Evolutionary conservation across 1,140 invertebrate species (phyloP).

Genomic region (Venturia canescens): DNA sequence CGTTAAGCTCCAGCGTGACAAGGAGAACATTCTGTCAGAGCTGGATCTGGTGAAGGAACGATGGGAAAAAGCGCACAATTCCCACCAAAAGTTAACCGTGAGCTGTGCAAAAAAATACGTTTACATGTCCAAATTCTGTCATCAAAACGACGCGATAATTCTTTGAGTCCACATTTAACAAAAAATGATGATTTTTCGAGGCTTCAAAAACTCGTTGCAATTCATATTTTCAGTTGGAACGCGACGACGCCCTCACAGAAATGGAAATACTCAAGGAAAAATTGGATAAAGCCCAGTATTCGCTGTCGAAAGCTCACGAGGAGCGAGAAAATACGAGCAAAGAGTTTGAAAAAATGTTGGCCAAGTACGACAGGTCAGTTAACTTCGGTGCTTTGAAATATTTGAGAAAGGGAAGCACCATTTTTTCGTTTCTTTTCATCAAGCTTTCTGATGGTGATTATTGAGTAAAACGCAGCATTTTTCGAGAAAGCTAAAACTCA

Average conservation of each 20-base stretch:
- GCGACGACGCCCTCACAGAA: constrained; percentile 90
- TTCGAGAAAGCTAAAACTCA: no score
- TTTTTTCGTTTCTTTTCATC: neutral
- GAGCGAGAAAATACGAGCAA: constrained; percentile 92
- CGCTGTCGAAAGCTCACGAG: constrained; percentile 88
- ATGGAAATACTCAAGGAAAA: constrained; percentile 93
- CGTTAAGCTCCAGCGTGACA: constrained; percentile 89
- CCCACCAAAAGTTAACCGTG: constrained; percentile 89
- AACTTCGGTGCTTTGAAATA: no score
- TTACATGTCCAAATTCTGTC: no score
- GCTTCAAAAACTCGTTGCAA: neutral
- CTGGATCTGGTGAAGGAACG: constrained; percentile 90
- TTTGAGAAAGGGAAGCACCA: no score
- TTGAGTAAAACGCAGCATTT: no score
- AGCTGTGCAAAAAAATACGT: constrained; percentile 54
- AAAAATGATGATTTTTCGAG: constrained; percentile 18
- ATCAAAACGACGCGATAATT: no score
- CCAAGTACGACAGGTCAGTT: constrained; percentile 93
- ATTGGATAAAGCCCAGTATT: constrained; percentile 89
- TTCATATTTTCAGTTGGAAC: constrained; percentile 82
- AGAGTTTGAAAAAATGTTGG: constrained; percentile 94
- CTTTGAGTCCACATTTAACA: no score
- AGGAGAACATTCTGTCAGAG: constrained; percentile 89
- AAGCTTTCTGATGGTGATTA: no score
- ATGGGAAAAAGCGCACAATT: constrained; percentile 90